Conservation (phyloP, 2,888 invertebrate genomes). For the Thecocarcelia acutangulata region DNA sequence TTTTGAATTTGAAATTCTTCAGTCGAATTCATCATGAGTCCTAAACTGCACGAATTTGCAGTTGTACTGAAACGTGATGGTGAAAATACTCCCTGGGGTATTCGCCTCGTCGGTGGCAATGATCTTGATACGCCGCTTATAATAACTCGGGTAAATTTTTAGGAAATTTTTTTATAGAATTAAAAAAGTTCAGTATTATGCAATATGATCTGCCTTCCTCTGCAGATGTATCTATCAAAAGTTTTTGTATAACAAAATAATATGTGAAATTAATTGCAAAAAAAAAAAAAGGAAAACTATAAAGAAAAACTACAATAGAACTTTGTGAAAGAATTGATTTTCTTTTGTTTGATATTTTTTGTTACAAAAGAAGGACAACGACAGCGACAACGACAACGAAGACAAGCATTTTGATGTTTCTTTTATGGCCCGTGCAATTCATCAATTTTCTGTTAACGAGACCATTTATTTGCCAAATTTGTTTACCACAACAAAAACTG, state of each 20-base stretch:
- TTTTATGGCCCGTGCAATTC: conserved; percentile 42
- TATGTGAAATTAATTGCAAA: conserved; percentile 50
- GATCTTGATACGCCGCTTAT: conserved; percentile 93
- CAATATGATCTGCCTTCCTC: conserved; percentile 44
- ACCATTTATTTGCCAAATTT: conserved; percentile 67
- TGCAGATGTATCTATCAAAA: conserved; percentile 9
- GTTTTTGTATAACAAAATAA: conserved; percentile 40
- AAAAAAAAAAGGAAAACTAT: conserved; percentile 1
- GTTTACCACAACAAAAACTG: conserved; percentile 65
- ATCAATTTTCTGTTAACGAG: conserved; percentile 66
- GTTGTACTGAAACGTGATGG: conserved; percentile 88
- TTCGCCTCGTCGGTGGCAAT: conserved; percentile 92
- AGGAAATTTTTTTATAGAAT: background rate
- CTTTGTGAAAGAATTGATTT: conserved; percentile 50
- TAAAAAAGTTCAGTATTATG: conserved; percentile 38
- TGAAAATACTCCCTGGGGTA: conserved; percentile 90
- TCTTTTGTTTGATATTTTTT: conserved; percentile 46
- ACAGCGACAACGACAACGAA: conserved; percentile 38
- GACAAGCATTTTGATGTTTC: conserved; percentile 23
- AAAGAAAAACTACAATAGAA: conserved; percentile 42
- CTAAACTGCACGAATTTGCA: conserved; percentile 88
- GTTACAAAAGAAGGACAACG: conserved; percentile 50
- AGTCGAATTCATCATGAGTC: conserved; percentile 76
- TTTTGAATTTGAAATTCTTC: background rate
- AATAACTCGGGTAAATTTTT: conserved; percentile 89